These are phyloP conservation scores for Cliona cf. orientalis DNA, from an alignment of 37 sponge, comb jelly and placozoan species.

Conservation along the genomic window DNA sequence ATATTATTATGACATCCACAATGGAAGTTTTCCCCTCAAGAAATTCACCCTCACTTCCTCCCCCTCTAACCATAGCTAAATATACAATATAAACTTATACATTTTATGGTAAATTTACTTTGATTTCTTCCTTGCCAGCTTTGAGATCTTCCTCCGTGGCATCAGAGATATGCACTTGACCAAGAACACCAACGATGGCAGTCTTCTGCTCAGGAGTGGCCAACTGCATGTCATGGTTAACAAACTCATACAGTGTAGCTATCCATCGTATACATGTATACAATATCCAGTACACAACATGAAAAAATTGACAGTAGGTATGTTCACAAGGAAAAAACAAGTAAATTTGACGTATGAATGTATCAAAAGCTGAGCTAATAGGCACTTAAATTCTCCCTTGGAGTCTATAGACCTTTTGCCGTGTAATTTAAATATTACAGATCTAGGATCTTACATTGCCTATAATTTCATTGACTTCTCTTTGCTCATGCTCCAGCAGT, in stretches of 20 bases:
- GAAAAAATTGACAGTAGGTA: not conserved
- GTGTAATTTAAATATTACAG: too few relatives aligned
- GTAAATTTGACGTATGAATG: not conserved
- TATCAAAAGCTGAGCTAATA: not conserved
- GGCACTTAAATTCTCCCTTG: too few relatives aligned
- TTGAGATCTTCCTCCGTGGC: conserved; percentile 70
- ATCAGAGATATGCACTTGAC: conserved; percentile 81
- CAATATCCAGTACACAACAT: too few relatives aligned
- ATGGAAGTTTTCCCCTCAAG: too few relatives aligned
- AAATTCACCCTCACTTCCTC: too few relatives aligned
- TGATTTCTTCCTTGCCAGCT: conserved; percentile 64
- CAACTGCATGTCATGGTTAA: too few relatives aligned
- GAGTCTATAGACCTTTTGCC: too few relatives aligned
- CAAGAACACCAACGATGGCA: conserved; percentile 71
- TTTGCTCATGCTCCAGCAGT: conserved; percentile 74
- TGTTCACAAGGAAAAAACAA: too few relatives aligned
- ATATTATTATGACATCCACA: too few relatives aligned
- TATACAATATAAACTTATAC: too few relatives aligned
- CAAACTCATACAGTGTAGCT: not conserved
- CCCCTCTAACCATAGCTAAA: too few relatives aligned
- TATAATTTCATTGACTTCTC: conserved; percentile 47
- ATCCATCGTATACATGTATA: too few relatives aligned
- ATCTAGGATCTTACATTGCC: conserved; percentile 28
- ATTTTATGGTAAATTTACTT: not conserved
- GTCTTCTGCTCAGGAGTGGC: conserved; percentile 46